A percentile compares a stretch with the other conserved stretches of the same genome.
These are phyloP conservation scores for Dicycla oo DNA, from an alignment of 2,888 invertebrate species.

Conservation along the genomic window DNA sequence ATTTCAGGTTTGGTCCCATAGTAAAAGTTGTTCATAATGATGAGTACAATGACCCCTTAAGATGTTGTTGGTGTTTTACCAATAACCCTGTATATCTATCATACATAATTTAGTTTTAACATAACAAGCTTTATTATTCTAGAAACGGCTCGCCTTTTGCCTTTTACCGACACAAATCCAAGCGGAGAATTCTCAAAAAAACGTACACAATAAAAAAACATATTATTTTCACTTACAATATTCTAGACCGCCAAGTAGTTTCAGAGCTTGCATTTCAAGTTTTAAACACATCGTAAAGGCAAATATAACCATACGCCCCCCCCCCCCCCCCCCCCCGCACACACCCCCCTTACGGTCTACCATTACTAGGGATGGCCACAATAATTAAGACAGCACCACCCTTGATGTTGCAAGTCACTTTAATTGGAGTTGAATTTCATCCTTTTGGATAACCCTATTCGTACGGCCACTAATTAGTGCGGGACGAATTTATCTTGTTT, in stretches of 20 bases:
- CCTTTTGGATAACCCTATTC: constrained; percentile 59
- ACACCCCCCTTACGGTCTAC: constrained; percentile 15
- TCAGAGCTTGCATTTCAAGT: constrained; percentile 21
- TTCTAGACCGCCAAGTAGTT: constrained; percentile 6
- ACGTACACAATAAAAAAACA: neutral
- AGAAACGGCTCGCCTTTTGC: neutral
- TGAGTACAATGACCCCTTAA: too few species aligned
- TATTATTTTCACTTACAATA: neutral
- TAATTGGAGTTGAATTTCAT: constrained; percentile 68
- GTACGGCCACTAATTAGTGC: constrained; percentile 59
- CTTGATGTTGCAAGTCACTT: constrained; percentile 53
- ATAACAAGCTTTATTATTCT: neutral
- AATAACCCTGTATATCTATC: too few species aligned
- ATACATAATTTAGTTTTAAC: neutral
- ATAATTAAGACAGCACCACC: constrained; percentile 50
- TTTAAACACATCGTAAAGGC: constrained; percentile 50
- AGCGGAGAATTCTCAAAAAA: neutral
- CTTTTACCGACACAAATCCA: neutral
- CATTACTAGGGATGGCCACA: constrained; percentile 50
- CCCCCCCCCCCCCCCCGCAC: neutral
- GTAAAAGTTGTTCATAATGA: too few species aligned
- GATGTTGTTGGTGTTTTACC: too few species aligned
- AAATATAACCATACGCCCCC: constrained; percentile 22
- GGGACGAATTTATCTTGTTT: constrained; percentile 64
- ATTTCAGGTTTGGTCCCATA: too few species aligned